Conservation (phyloP, 2,113 vertebrate species). For the Campylorhamphus procurvoides region DNA sequence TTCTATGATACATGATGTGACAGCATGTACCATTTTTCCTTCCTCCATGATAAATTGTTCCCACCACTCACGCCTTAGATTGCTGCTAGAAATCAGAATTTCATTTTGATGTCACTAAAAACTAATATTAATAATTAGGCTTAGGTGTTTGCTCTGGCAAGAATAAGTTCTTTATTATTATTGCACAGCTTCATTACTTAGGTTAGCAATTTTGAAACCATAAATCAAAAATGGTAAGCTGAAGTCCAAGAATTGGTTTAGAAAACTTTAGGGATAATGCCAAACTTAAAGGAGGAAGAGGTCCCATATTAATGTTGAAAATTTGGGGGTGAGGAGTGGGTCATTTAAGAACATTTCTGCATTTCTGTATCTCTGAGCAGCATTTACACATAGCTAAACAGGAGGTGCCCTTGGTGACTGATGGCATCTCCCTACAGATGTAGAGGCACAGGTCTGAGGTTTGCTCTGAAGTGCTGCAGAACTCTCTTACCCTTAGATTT, state of each 20-base stretch:
- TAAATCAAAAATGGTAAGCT: not conserved
- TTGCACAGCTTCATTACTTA: not conserved
- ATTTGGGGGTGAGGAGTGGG: fast-evolving
- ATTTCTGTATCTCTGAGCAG: not conserved
- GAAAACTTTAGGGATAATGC: not conserved
- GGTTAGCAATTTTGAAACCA: not conserved
- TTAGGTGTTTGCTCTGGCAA: not conserved
- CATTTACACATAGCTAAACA: not conserved
- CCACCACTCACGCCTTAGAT: not conserved
- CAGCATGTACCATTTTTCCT: conserved; percentile 64
- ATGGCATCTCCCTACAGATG: not conserved
- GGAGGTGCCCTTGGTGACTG: not conserved
- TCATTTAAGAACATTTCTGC: not conserved
- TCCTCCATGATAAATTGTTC: conserved; percentile 61
- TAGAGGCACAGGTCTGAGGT: not conserved
- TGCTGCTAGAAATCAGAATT: conserved; percentile 47
- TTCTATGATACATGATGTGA: conserved; percentile 68
- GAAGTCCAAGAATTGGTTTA: not conserved
- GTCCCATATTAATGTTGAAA: not conserved
- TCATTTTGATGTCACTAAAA: conserved; percentile 2
- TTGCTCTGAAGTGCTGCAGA: not conserved
- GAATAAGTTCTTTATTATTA: not conserved
- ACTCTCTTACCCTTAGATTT: not conserved
- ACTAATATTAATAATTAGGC: conserved; percentile 47
- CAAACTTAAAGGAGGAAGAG: not conserved